Conservation (phyloP, 30 jellyfish, hydroid and myxozoan species). For the Sanderia malayensis region DNA sequence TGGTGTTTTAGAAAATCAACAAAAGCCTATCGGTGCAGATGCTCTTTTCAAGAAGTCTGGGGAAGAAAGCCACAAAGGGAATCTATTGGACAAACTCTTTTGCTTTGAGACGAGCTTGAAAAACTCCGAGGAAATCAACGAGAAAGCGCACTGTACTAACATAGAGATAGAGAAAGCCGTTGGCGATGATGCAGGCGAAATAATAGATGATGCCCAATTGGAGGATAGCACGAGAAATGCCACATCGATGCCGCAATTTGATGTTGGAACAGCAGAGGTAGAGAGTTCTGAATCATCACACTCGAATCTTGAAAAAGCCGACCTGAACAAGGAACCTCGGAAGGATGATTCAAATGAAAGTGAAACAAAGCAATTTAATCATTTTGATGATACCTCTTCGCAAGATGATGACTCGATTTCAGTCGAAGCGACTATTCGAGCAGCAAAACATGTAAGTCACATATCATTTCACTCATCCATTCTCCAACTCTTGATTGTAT, state of each 20-base stretch:
- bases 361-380: not conserved
- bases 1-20: not conserved
- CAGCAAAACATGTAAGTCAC: constrained; percentile 59
- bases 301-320: not conserved
- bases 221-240: no score
- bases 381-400: constrained; percentile 28
- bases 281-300: constrained; percentile 8
- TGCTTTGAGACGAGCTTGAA: constrained; percentile 32
- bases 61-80: not conserved
- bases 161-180: not conserved
- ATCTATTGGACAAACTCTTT: constrained; percentile 35
- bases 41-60: no score
- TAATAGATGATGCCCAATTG: not conserved
- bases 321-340: not conserved
- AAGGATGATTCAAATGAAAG: not conserved
- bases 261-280: constrained; percentile 11
- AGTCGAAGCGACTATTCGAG: constrained; percentile 32
- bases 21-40: not conserved
- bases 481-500: no score
- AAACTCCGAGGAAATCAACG: not conserved
- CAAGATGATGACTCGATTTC: constrained; percentile 40
- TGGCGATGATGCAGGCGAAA: not conserved
- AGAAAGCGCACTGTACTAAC: not conserved
- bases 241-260: not conserved
- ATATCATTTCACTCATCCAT: no score